A percentile compares a stretch with the other conserved stretches of the same genome.
phyloP scores from a whole-genome alignment of 2,888 invertebrate genomes.

The Empis stercorea region DNA sequence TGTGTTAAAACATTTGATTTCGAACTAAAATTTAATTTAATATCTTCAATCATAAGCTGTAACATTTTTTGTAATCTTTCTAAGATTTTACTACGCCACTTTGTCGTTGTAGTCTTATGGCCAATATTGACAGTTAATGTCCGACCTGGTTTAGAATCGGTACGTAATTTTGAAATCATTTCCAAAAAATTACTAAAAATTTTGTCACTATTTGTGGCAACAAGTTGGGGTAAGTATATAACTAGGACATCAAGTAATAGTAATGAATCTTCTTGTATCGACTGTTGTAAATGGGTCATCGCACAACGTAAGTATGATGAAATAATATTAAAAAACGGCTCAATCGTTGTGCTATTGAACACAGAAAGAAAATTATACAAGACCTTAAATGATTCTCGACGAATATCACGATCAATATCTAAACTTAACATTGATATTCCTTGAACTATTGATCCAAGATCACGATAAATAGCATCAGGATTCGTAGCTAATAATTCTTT shows the following conservation, averaged over 20 bases:
- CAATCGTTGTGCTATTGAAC: slow-evolving; percentile 16
- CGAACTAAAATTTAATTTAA: slow-evolving; percentile 15
- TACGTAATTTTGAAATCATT: slow-evolving; percentile 64
- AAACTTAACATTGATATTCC: slow-evolving; percentile 54
- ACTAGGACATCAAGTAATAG: slow-evolving; percentile 65
- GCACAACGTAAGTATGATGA: slow-evolving; percentile 73
- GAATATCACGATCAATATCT: slow-evolving; percentile 52
- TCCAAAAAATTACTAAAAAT: slow-evolving; percentile 70
- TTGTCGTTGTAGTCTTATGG: slow-evolving; percentile 58
- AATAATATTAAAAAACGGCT: slow-evolving; percentile 63
- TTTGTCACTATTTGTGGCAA: slow-evolving; percentile 53
- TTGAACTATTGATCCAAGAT: slow-evolving; percentile 55
- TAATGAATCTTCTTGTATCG: slow-evolving; percentile 73
- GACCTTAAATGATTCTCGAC: slow-evolving; percentile 39
- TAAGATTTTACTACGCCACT: slow-evolving; percentile 68
- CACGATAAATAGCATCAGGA: slow-evolving; percentile 35
- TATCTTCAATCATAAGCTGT: slow-evolving; percentile 27
- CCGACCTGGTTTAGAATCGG: slow-evolving; percentile 51
- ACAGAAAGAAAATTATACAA: slow-evolving; percentile 29
- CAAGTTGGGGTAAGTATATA: slow-evolving; percentile 48
- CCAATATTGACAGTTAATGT: slow-evolving; percentile 56
- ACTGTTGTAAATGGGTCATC: slow-evolving; percentile 75
- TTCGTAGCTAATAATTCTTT: slow-evolving; percentile 34
- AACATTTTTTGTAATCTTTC: slow-evolving; percentile 53
- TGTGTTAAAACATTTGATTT: slow-evolving; percentile 17